phyloP scores from a whole-genome alignment of 2,113 vertebrate genomes.

The Phrynocephalus versicolor region DNA sequence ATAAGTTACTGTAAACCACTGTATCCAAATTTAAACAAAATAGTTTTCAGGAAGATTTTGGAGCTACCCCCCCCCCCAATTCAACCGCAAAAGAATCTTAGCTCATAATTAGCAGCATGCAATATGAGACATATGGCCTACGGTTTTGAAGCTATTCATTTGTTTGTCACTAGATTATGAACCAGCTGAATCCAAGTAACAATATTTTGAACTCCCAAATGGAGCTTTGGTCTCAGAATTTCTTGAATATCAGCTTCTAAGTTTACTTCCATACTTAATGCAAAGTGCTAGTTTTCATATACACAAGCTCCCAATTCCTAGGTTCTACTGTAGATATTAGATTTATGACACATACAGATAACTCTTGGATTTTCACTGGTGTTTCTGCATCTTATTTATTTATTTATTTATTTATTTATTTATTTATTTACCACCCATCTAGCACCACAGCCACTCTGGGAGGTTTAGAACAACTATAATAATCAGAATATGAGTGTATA shows the following conservation, averaged over 20 bases:
- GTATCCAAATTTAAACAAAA: background rate
- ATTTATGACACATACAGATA: too few species aligned
- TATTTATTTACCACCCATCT: too few species aligned
- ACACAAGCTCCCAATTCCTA: background rate
- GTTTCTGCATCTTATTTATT: too few species aligned
- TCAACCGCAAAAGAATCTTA: background rate
- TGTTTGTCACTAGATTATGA: background rate
- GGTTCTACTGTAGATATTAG: too few species aligned
- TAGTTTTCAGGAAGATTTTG: too few species aligned
- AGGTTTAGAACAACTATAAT: too few species aligned
- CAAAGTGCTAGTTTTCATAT: background rate
- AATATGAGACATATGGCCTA: background rate
- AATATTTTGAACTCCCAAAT: background rate
- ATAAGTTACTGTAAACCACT: background rate
- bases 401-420: too few species aligned
- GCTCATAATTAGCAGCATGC: background rate
- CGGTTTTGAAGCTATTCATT: background rate
- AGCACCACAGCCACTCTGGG: too few species aligned
- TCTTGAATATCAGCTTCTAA: background rate
- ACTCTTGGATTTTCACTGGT: too few species aligned
- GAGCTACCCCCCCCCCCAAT: background rate
- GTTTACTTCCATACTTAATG: background rate
- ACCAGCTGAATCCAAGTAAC: background rate
- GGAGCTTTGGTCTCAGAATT: background rate
- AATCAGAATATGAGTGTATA: too few species aligned